Percentiles rank a stretch among this genome's conserved stretches.
phyloP scores from a whole-genome alignment of 1,140 invertebrate species.

The Orius laevigatus region DNA sequence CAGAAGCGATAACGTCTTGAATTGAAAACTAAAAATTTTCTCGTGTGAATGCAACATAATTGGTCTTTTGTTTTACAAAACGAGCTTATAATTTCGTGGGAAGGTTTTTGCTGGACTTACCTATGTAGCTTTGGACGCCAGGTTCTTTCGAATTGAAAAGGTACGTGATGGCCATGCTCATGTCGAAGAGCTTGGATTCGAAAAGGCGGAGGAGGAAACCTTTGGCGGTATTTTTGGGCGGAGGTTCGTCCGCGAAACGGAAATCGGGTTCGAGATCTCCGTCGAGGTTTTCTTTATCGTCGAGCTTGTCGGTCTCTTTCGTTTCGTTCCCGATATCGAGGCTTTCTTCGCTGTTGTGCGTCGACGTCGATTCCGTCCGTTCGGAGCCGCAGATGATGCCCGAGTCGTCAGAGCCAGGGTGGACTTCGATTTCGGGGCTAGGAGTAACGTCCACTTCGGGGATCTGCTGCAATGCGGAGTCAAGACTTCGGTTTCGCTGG shows the following conservation, averaged over 20 bases:
- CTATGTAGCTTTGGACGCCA: slow-evolving; percentile 77
- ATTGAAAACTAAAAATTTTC: too few relatives aligned
- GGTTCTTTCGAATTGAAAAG: slow-evolving; percentile 97
- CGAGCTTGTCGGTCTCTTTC: background rate
- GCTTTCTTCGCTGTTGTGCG: slow-evolving; percentile 20
- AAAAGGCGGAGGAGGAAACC: slow-evolving; percentile 71
- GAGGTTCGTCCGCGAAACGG: slow-evolving; percentile 5
- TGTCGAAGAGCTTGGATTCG: slow-evolving; percentile 92
- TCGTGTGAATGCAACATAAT: too few relatives aligned
- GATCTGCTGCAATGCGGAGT: slow-evolving; percentile 70
- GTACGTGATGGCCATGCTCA: slow-evolving; percentile 95
- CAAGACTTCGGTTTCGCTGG: slow-evolving; percentile 72
- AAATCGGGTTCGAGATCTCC: background rate
- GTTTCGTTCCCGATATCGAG: slow-evolving; percentile 10
- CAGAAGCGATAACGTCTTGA: too few relatives aligned
- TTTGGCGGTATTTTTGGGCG: slow-evolving; percentile 21
- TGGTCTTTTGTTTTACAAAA: too few relatives aligned
- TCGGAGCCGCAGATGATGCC: slow-evolving; percentile 46
- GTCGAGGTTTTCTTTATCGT: too few relatives aligned
- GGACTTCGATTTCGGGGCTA: slow-evolving; percentile 53
- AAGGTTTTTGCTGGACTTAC: slow-evolving; percentile 14
- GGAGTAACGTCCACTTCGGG: slow-evolving; percentile 67
- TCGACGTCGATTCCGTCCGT: slow-evolving; percentile 18
- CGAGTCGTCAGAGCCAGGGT: slow-evolving; percentile 64
- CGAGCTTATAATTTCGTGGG: too few relatives aligned